These are phyloP conservation scores for Gymnogyps californianus DNA, from an alignment of 2,113 vertebrate species.

Conservation along the genomic window DNA sequence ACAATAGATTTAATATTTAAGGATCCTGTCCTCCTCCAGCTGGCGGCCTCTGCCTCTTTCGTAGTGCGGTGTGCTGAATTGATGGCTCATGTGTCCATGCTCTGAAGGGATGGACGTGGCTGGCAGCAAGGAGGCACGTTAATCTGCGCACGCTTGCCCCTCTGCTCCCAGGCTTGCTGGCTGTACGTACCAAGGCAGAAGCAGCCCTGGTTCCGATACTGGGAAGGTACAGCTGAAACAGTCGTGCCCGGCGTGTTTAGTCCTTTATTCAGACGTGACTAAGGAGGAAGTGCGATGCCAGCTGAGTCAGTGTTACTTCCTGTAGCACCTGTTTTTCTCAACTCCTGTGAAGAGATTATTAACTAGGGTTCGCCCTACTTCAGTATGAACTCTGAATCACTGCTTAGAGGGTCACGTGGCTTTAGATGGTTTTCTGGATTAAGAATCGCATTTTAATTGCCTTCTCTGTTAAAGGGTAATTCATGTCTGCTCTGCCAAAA, in stretches of 20 bases:
- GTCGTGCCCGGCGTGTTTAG: rapidly evolving
- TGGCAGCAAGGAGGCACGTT: background rate
- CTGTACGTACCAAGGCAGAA: background rate
- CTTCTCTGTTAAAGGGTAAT: background rate
- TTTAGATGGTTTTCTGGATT: conserved; percentile 5
- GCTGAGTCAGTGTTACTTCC: conserved; percentile 31
- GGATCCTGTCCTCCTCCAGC: background rate
- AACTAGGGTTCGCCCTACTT: background rate
- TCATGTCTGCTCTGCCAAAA: background rate
- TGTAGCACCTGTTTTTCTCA: conserved; percentile 30
- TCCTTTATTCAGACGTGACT: background rate
- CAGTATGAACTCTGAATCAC: background rate
- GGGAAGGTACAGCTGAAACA: background rate
- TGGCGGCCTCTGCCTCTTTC: background rate
- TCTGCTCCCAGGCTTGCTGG: background rate
- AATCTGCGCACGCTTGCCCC: rapidly evolving
- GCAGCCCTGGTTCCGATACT: background rate
- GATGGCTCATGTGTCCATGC: rapidly evolving
- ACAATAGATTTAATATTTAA: background rate
- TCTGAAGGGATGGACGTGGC: rapidly evolving
- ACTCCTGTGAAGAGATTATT: background rate
- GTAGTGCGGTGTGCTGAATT: background rate
- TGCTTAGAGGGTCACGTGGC: background rate
- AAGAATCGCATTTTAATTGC: conserved; percentile 26
- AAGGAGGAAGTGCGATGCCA: background rate